Evolutionary conservation across 2,113 vertebrate genomes (phyloP), one percentile per base, ranked within the genome.

Genomic region (Oncorhynchus mykiss): DNA sequence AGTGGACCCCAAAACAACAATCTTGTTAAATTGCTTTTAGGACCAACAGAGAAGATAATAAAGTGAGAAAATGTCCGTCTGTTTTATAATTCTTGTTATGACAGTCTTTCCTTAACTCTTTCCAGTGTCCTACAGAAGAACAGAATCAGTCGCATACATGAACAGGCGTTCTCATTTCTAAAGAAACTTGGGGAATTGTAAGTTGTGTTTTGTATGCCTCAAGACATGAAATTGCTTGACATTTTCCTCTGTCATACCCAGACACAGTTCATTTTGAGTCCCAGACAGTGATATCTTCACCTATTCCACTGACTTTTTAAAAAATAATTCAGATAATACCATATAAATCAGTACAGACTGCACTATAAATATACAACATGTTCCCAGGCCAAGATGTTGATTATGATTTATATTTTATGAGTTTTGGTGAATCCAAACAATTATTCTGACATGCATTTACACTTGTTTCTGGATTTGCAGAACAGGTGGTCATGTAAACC

Each of bases 171-270:
- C 78, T 93, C 95, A n/a, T 88, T 95, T 78, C 95, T 98, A 22
- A 94, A 91, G 34, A 95, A 93, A 86, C 91, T 99, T 54, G 94
- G 94, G 72, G 97, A 99, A 91, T 81, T 99, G 97, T 99, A 91
- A 96, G 97, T 97, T 70, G 69, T 66, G 3, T 77, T 76, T 18
- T 2, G 7, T 34, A 11, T 65, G 31, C 29, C 16, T 34, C 67
- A 68, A 68, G 67, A 62, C n/a, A 9, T 57, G 54, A 62, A 62
- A n/a, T 62, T 62, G 4, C 6, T 22, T 22, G 4, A 16, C 16
- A 20, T 20, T 20, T 57, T 14, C 54, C 16, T 20, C 13, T 14
- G n/a, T 62, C 7, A 24, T 18, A 57, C 13, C 13, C 54, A 57
- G 16, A 57, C 8, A 45, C 7, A 45, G 39, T 45, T 4, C 2